phyloP scores from a whole-genome alignment of 2,888 invertebrate genomes.

The Pseudeuparius sepicola region DNA sequence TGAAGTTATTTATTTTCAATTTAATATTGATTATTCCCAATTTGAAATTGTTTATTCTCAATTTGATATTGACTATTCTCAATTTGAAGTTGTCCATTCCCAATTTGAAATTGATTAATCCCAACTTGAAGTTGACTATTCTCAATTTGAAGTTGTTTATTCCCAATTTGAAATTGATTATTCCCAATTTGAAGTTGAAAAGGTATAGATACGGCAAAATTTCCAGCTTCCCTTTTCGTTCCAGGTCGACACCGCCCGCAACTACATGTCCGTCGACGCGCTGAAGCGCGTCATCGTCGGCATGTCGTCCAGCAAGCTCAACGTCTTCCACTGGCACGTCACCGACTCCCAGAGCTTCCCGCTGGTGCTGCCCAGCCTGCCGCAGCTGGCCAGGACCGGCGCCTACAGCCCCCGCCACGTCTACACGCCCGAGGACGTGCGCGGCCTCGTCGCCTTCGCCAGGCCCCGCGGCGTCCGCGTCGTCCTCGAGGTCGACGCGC shows the following conservation, averaged over 20 bases:
- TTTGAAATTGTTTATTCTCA: too few relatives aligned
- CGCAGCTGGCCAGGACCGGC: constrained; percentile 72
- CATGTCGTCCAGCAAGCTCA: constrained; percentile 83
- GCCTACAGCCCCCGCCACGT: constrained; percentile 66
- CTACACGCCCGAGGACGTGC: constrained; percentile 61
- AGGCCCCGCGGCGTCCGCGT: constrained; percentile 75
- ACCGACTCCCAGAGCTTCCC: constrained; percentile 92
- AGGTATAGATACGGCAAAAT: too few relatives aligned
- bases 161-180: too few relatives aligned
- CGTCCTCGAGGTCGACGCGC: constrained; percentile 82
- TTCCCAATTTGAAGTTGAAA: too few relatives aligned
- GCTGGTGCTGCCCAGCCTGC: constrained; percentile 62
- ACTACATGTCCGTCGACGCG: constrained; percentile 68
- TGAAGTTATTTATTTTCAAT: too few relatives aligned
- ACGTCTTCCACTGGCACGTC: constrained; percentile 89
- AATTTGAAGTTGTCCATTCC: too few relatives aligned
- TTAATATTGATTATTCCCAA: too few relatives aligned
- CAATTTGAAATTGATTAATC: too few relatives aligned
- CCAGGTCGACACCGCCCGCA: constrained; percentile 86
- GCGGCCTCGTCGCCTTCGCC: constrained; percentile 66
- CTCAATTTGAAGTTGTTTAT: too few relatives aligned
- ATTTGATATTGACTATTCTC: too few relatives aligned
- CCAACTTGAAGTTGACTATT: too few relatives aligned
- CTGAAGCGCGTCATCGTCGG: constrained; percentile 60
- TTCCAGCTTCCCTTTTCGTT: too few relatives aligned